These are phyloP conservation scores for Xestia rhomboidea DNA, from an alignment of 2,888 invertebrate species.

Conservation along the genomic window DNA sequence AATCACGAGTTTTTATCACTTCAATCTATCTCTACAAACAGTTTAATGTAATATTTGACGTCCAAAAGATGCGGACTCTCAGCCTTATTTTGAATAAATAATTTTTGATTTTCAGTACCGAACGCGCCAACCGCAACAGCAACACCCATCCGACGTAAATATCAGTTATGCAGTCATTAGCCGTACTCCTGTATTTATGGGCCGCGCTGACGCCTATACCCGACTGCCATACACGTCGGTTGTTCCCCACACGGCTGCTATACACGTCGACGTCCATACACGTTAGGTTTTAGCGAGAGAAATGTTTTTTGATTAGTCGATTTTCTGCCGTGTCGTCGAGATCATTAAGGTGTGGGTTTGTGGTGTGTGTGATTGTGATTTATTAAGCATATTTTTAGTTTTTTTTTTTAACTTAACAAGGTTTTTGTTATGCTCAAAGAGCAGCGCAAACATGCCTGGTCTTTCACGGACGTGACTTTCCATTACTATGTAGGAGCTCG, in stretches of 20 bases:
- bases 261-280: slow-evolving; percentile 33
- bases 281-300: slow-evolving; percentile 57
- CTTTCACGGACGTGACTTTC: not conserved
- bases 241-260: not conserved
- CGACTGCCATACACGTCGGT: slow-evolving; percentile 48
- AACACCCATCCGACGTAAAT: slow-evolving; percentile 63
- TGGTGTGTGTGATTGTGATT: slow-evolving; percentile 24
- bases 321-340: slow-evolving; percentile 47
- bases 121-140: slow-evolving; percentile 54
- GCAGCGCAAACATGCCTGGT: not conserved
- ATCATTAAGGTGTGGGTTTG: slow-evolving; percentile 17
- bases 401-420: not conserved
- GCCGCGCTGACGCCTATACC: slow-evolving; percentile 34
- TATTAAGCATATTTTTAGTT: slow-evolving; percentile 16
- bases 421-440: not conserved
- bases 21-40: too few relatives aligned
- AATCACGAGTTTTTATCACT: too few relatives aligned
- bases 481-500: not conserved
- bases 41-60: not conserved
- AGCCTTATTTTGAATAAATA: not conserved
- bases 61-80: not conserved
- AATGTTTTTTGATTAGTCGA: slow-evolving; percentile 68
- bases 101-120: slow-evolving; percentile 20
- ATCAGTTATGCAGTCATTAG: slow-evolving; percentile 71
- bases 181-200: slow-evolving; percentile 62